A percentile compares a stretch with the other conserved stretches of the same genome.
phyloP scores from a whole-genome alignment of 2,113 vertebrate species.

The Columba janthina region DNA sequence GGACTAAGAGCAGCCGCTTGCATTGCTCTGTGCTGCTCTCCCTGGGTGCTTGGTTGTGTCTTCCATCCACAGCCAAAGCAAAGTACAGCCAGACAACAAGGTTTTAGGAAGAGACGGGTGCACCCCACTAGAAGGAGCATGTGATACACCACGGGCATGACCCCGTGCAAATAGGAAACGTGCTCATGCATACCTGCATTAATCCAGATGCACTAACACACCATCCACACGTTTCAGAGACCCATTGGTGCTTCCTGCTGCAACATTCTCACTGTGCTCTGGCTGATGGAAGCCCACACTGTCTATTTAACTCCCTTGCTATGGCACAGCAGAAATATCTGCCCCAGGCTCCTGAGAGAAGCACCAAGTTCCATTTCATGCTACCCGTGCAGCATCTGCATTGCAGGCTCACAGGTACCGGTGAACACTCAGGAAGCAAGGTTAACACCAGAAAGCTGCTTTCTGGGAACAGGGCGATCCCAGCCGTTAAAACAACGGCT shows the following conservation, averaged over 20 bases:
- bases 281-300: background rate
- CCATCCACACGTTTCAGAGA: background rate
- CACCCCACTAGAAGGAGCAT: background rate
- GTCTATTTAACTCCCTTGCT: background rate
- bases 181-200: too few relatives aligned
- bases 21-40: background rate
- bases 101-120: background rate
- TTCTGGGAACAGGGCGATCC: background rate
- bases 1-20: background rate
- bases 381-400: background rate
- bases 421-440: background rate
- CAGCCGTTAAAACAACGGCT: background rate
- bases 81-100: background rate
- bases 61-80: background rate
- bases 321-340: background rate
- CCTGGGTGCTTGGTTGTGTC: background rate
- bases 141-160: rapidly evolving
- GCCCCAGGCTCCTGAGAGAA: rapidly evolving
- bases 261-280: rapidly evolving
- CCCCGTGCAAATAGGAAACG: background rate
- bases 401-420: background rate
- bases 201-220: background rate
- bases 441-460: background rate
- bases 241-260: background rate
- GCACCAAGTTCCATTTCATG: background rate